Conservation (phyloP, 1,140 invertebrate species). For the Papilio polyxenes region DNA sequence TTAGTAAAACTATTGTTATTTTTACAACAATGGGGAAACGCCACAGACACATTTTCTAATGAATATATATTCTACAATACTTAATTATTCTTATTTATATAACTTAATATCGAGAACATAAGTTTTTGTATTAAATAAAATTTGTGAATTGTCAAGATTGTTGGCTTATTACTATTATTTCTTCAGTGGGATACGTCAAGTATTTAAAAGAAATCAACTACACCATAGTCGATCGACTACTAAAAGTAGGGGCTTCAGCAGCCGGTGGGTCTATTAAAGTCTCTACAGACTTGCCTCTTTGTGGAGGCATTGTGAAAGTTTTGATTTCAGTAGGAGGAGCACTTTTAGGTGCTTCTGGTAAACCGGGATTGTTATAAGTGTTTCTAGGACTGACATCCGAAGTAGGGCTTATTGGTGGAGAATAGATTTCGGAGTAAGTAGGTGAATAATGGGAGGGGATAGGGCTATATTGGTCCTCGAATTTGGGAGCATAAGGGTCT, state of each 20-base stretch:
- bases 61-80: conserved; percentile 25
- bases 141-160: conserved; percentile 35
- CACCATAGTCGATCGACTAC: conserved; percentile 78
- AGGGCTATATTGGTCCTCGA: conserved; percentile 72
- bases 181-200: conserved; percentile 33
- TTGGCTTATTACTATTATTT: conserved; percentile 28
- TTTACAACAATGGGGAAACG: conserved; percentile 61
- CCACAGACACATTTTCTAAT: conserved; percentile 44
- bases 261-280: conserved; percentile 71
- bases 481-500: conserved; percentile 70
- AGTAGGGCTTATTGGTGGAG: conserved; percentile 73
- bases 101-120: conserved; percentile 15
- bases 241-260: conserved; percentile 69
- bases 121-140: conserved; percentile 1
- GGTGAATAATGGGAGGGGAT: conserved; percentile 75
- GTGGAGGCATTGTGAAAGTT: conserved; percentile 73
- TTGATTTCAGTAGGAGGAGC: conserved; percentile 71
- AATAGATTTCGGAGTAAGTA: conserved; percentile 77
- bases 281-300: conserved; percentile 74
- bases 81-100: conserved; percentile 11
- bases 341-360: conserved; percentile 77
- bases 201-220: conserved; percentile 44
- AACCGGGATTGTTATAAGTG: conserved; percentile 66
- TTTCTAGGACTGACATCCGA: conserved; percentile 70
- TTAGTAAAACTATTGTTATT: conserved; percentile 46